Conservation (phyloP, 2,888 invertebrate genomes). For the Cactoblastis cactorum region DNA sequence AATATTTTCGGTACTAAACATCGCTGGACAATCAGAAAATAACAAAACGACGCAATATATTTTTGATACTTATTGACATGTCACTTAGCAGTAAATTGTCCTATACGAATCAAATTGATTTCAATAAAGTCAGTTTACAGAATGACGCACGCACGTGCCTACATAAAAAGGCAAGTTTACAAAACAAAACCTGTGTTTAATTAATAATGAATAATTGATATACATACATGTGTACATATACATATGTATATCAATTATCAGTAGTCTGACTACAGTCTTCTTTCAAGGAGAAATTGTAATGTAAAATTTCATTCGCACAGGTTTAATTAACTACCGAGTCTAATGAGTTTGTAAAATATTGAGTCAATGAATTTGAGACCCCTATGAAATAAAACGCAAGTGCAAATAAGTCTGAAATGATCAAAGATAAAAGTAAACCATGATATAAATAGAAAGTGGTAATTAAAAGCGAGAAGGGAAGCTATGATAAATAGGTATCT, state of each 20-base stretch:
- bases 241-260: no score
- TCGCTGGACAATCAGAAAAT: not conserved
- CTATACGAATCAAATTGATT: slow-evolving; percentile 36
- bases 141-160: slow-evolving; percentile 14
- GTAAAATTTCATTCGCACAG: no score
- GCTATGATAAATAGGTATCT: not conserved
- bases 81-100: slow-evolving; percentile 36
- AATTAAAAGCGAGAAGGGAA: not conserved
- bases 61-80: slow-evolving; percentile 34
- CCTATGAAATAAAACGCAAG: not conserved
- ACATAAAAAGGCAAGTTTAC: slow-evolving; percentile 22
- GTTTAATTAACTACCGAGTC: no score
- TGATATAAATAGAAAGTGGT: not conserved
- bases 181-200: not conserved
- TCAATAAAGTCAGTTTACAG: slow-evolving; percentile 33
- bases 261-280: no score
- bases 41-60: not conserved
- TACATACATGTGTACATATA: no score
- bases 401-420: not conserved
- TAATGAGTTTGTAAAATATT: no score
- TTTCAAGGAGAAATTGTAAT: no score
- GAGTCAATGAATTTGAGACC: no score
- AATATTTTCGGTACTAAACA: no score
- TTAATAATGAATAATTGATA: not conserved
- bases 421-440: not conserved